Base-by-base conservation (phyloP, 2,113 vertebrate species). In the Aegithalos caudatus region DNA sequence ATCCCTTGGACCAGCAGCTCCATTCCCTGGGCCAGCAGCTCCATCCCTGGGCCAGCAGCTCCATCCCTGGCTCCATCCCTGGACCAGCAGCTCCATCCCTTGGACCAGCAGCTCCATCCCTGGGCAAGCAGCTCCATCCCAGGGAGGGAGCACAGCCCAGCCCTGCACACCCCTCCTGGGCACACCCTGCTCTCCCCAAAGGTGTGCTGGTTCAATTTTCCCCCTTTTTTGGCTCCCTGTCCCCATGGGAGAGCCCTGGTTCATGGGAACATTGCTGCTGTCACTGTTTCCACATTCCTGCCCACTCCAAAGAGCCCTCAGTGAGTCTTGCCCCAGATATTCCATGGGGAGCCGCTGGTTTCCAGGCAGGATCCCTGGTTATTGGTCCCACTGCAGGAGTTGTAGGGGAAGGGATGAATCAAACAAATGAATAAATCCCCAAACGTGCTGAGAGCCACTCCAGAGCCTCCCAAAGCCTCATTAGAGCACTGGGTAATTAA, bases 211-310 rank as follows among this genome's bases (percentile, higher is more conserved):
- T 29, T 88, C 42, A 47, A 70, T 77, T 65, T 7, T 6, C 54
- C 47, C 82, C 58, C 42, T 48, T 69, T 57, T 45, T n/a, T 1
- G 11, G 57, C 81, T 48, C 69, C 62, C 88, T 42, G 15, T 6
- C 76, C 82, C 74, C 64, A 50, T 0, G 28, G 90, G 18, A 66
- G n/a, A 67, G 14, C 87, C 66, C 66, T 16, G 13, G 31, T 3
- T 50, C 25, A 62, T 13, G 47, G 47, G 77, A 86, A 51, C 4
- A 4, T 69, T 14, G 7, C 70, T 47, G 56, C 35, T 86, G 86
- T 94, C 95, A 93, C 60, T 64, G 35, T 96, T 96, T 93, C 95
- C 92, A 88, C 94, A 93, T 58, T 8, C 13, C 58, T 42, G 40
- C 90, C 74, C 20, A 1, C 62, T 90, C 83, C 91, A 88, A 85